Percentiles rank a stretch among this genome's conserved stretches.
Evolutionary conservation across 2,888 invertebrate genomes (phyloP).

Genomic region (Blera fallax): DNA sequence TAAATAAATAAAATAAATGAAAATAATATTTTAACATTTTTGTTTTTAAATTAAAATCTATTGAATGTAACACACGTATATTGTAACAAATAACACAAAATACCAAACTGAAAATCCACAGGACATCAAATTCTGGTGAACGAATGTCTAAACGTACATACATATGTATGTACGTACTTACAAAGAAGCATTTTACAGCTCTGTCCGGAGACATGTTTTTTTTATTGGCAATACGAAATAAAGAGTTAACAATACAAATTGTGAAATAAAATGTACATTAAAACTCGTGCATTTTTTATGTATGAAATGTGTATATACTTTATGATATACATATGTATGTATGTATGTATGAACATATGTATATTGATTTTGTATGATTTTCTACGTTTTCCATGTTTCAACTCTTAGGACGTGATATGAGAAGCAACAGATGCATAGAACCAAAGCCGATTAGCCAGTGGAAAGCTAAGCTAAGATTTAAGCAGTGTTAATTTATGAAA

Average conservation of each 20-base stretch:
- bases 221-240: background rate
- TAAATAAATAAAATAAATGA: constrained; percentile 49
- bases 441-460: too few species aligned
- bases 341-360: too few species aligned
- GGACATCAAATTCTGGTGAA: constrained; percentile 1
- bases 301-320: too few species aligned
- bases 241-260: background rate
- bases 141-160: background rate
- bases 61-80: constrained; percentile 27
- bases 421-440: too few species aligned
- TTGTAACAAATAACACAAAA: constrained; percentile 28
- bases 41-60: constrained; percentile 20
- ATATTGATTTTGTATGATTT: too few species aligned
- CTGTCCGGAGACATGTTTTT: background rate
- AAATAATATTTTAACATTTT: constrained; percentile 30
- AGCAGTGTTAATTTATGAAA: too few species aligned
- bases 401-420: too few species aligned
- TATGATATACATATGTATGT: too few species aligned
- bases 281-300: too few species aligned
- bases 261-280: too few species aligned
- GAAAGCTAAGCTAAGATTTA: too few species aligned
- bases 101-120: background rate
- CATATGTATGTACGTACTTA: constrained; percentile 49
- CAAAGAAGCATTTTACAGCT: constrained; percentile 19
- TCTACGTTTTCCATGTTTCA: too few species aligned